phyloP scores from a whole-genome alignment of 1,140 invertebrate species.

The Homalodisca vitripennis region DNA sequence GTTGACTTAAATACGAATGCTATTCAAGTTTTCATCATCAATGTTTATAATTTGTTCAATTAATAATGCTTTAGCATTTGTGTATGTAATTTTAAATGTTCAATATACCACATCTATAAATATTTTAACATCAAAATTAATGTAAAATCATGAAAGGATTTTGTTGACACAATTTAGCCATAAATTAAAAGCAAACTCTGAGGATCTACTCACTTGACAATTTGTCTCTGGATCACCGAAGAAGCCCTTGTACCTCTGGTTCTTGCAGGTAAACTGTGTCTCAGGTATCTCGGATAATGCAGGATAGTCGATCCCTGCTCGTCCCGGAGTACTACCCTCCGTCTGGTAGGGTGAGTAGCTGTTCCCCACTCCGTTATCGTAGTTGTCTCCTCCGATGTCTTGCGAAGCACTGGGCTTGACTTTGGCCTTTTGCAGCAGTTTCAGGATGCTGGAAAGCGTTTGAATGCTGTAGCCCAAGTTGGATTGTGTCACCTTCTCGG shows the following conservation, averaged over 20 bases:
- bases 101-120: no score
- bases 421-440: slow-evolving; percentile 40
- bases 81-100: no score
- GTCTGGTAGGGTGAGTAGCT: slow-evolving; percentile 38
- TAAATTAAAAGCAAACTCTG: no score
- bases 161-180: no score
- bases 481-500: slow-evolving; percentile 67
- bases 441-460: slow-evolving; percentile 65
- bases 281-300: slow-evolving; percentile 70
- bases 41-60: no score
- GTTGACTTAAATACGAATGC: no score
- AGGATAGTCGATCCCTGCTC: slow-evolving; percentile 80
- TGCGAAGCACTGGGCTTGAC: slow-evolving; percentile 20
- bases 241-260: slow-evolving; percentile 85
- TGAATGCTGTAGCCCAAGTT: slow-evolving; percentile 76
- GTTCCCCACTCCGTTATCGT: neutral
- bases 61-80: no score
- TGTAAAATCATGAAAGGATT: no score
- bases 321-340: slow-evolving; percentile 69
- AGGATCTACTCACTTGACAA: no score
- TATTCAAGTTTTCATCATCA: no score
- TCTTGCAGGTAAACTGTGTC: slow-evolving; percentile 78
- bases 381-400: slow-evolving; percentile 27
- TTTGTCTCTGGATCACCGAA: slow-evolving; percentile 84
- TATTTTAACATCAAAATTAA: no score